phyloP scores from a whole-genome alignment of 2,888 invertebrate genomes.

The Ashinkailepas kermadecensis region DNA sequence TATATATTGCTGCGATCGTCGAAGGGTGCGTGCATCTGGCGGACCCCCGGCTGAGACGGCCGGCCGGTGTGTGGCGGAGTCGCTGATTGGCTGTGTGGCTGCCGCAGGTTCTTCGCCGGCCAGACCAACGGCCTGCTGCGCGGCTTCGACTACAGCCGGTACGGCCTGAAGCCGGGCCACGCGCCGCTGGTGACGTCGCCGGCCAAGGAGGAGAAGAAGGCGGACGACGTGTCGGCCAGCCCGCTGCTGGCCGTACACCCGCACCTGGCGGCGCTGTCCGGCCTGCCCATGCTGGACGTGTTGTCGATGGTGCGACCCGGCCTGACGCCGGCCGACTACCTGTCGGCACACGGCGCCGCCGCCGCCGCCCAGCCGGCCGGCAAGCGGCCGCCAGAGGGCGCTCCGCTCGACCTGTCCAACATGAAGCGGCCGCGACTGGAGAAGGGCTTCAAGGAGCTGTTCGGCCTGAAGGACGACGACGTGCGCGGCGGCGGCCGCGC shows the following conservation, averaged over 20 bases:
- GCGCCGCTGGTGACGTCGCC: slow-evolving; percentile 53
- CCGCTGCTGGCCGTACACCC: slow-evolving; percentile 79
- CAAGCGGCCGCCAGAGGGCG: slow-evolving; percentile 73
- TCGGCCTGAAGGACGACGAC: slow-evolving; percentile 83
- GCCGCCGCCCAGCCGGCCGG: slow-evolving; percentile 76
- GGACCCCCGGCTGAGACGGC: slow-evolving; percentile 1
- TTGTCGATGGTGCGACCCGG: slow-evolving; percentile 64
- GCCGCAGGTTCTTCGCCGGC: slow-evolving; percentile 68
- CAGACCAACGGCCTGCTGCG: slow-evolving; percentile 59
- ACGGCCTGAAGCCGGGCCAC: slow-evolving; percentile 19
- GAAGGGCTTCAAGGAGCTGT: slow-evolving; percentile 75
- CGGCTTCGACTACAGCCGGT: slow-evolving; percentile 23
- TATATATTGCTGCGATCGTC: slow-evolving; percentile 38
- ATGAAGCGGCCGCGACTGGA: slow-evolving; percentile 79
- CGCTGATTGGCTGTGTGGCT: slow-evolving; percentile 68
- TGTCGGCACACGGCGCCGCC: slow-evolving; percentile 92
- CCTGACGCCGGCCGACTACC: slow-evolving; percentile 79
- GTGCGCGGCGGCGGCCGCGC: slow-evolving; percentile 74
- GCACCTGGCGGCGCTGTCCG: slow-evolving; percentile 83
- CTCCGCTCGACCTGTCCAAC: slow-evolving; percentile 45
- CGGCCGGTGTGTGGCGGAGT: slow-evolving; percentile 54
- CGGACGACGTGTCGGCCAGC: slow-evolving; percentile 79
- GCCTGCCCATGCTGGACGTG: slow-evolving; percentile 68
- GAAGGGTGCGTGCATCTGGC: slow-evolving; percentile 24
- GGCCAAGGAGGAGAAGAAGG: slow-evolving; percentile 68